phyloP scores from a whole-genome alignment of 2,113 vertebrate genomes.

The Diphyllodes magnificus region DNA sequence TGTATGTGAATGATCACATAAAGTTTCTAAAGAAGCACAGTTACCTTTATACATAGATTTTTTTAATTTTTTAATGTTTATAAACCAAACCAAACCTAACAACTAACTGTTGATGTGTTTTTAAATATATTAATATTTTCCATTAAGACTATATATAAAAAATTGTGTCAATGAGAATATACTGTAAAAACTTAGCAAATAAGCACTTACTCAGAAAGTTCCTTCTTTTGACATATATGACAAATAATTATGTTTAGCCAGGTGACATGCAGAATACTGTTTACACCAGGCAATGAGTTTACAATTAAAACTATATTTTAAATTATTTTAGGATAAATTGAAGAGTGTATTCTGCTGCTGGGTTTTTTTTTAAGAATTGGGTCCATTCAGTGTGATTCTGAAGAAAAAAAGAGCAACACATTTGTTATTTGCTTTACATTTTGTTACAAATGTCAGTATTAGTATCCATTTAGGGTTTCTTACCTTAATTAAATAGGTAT shows the following conservation, averaged over 20 bases:
- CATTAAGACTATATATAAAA: conserved; percentile 4
- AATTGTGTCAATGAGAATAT: not conserved
- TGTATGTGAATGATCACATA: conserved; percentile 33
- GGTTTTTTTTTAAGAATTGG: not conserved
- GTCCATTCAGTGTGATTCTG: not conserved
- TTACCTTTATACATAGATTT: conserved; percentile 71
- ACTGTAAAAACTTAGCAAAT: not conserved
- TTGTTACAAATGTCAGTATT: conserved; percentile 62
- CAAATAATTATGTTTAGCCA: not conserved
- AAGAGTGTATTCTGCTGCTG: not conserved
- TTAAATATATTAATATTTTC: conserved; percentile 66
- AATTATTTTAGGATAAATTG: not conserved
- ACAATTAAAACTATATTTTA: not conserved
- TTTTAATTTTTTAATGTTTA: conserved; percentile 68
- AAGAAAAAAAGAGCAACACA: not conserved
- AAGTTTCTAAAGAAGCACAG: conserved; percentile 72
- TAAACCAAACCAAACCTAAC: conserved; percentile 52
- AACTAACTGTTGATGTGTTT: conserved; percentile 47
- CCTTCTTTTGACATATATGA: not conserved
- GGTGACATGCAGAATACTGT: not conserved
- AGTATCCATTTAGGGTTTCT: not conserved
- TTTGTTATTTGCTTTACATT: not conserved
- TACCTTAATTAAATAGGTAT: not conserved
- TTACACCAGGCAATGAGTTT: conserved; percentile 24
- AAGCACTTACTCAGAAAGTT: not conserved